These are phyloP conservation scores for Drosophila miranda DNA, from an alignment of 1,140 invertebrate species.

Conservation along the genomic window DNA sequence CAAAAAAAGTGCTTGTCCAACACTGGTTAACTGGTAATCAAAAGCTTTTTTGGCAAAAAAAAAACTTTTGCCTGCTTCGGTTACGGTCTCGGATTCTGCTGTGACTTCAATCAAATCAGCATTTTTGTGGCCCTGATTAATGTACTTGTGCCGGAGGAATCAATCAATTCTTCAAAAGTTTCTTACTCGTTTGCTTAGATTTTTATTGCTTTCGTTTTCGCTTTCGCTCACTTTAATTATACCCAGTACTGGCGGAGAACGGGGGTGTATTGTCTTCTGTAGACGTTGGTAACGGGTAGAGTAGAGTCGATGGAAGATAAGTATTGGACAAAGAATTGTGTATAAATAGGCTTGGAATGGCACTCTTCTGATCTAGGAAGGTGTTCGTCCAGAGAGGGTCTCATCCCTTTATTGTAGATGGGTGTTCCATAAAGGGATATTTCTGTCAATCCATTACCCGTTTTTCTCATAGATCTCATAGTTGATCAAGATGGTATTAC, in stretches of 20 bases:
- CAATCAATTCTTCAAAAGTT: constrained; percentile 75
- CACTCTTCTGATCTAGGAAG: no score
- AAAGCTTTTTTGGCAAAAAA: constrained; percentile 32
- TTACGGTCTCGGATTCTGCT: constrained; percentile 15
- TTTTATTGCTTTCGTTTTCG: constrained; percentile 53
- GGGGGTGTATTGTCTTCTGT: neutral
- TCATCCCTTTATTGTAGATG: neutral
- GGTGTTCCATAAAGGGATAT: no score
- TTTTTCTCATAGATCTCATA: no score
- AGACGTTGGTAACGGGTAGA: neutral
- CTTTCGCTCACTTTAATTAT: constrained; percentile 36
- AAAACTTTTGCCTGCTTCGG: constrained; percentile 43
- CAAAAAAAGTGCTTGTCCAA: constrained; percentile 43
- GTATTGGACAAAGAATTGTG: no score
- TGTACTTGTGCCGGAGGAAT: constrained; percentile 71
- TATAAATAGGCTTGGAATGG: no score
- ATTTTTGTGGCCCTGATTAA: constrained; percentile 66
- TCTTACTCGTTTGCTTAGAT: constrained; percentile 49
- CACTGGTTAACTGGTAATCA: constrained; percentile 69
- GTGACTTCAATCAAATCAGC: constrained; percentile 64
- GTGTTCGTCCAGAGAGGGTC: neutral
- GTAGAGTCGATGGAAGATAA: no score
- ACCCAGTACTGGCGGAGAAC: no score
- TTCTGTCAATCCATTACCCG: no score
- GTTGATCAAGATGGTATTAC: no score